These are phyloP conservation scores for Ammodytes dubius DNA, from an alignment of 2,113 vertebrate species.

Conservation along the genomic window DNA sequence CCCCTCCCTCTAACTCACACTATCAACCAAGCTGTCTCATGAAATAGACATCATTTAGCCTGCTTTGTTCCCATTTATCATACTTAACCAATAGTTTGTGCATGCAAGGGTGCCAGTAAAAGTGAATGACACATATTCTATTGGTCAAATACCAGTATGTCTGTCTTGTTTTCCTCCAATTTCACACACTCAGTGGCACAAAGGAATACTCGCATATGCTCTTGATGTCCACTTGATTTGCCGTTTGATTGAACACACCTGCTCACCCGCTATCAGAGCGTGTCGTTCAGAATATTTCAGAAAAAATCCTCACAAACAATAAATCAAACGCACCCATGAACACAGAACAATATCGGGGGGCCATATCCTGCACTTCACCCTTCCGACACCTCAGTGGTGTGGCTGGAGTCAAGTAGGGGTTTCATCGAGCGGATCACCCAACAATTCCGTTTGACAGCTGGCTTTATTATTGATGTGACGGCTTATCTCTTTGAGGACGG, in stretches of 20 bases:
- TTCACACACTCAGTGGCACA: background rate
- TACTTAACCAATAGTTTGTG: background rate
- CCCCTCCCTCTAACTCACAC: background rate
- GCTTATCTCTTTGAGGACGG: constrained; percentile 54
- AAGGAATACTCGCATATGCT: background rate
- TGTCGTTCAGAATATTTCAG: constrained; percentile 34
- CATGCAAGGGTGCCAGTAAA: background rate
- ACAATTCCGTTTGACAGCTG: constrained; percentile 61
- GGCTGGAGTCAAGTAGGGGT: constrained; percentile 43
- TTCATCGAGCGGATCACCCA: constrained; percentile 14
- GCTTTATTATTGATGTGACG: constrained; percentile 69
- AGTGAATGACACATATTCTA: background rate
- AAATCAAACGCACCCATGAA: background rate
- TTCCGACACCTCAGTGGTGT: constrained; percentile 35
- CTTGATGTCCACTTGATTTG: constrained; percentile 25
- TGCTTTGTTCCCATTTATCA: background rate
- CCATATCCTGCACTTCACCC: constrained; percentile 44
- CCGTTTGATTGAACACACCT: constrained; percentile 33
- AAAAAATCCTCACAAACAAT: constrained; percentile 34
- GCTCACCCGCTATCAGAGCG: constrained; percentile 13
- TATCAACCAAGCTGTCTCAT: constrained; percentile 21
- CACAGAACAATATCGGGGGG: constrained; percentile 23
- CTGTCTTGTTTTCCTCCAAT: background rate
- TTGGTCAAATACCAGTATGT: background rate
- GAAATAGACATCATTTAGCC: background rate